phyloP scores from a whole-genome alignment of 1,140 invertebrate species.

The Drosophila ficusphila region DNA sequence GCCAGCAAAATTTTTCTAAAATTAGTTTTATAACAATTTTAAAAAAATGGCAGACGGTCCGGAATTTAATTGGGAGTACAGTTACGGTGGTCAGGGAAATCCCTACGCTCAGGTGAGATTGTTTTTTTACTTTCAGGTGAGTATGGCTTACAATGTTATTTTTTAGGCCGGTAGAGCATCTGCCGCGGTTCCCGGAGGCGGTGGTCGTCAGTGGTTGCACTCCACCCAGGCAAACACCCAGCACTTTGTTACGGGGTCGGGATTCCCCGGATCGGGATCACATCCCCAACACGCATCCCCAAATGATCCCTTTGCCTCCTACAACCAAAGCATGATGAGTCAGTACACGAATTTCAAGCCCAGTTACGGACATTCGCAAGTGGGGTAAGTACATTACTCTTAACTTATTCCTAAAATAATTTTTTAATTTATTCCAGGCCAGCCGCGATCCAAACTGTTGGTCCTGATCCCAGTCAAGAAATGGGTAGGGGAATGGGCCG shows the following conservation, averaged over 20 bases:
- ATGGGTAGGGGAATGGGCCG: background rate
- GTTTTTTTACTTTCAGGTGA: too few relatives aligned
- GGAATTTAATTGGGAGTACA: constrained; percentile 53
- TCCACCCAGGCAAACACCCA: constrained; percentile 44
- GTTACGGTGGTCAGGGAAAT: constrained; percentile 6
- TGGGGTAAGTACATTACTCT: background rate
- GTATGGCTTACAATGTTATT: too few relatives aligned
- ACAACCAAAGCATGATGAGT: constrained; percentile 51
- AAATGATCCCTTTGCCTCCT: constrained; percentile 37
- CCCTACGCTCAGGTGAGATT: constrained; percentile 39
- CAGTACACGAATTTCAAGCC: constrained; percentile 28
- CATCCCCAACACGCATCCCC: background rate
- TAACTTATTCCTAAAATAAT: fast-evolving
- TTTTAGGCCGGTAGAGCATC: constrained; percentile 33
- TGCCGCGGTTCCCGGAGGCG: background rate
- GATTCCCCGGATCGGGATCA: constrained; percentile 6
- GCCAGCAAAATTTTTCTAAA: constrained; percentile 15
- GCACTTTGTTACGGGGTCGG: background rate
- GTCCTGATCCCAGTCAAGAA: background rate
- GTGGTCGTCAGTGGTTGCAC: constrained; percentile 61
- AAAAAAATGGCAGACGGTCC: constrained; percentile 45
- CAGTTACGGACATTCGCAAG: constrained; percentile 6
- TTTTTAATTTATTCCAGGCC: background rate
- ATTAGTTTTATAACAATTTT: background rate
- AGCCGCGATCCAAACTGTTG: constrained; percentile 2